These are phyloP conservation scores for Cryptoblepharus egeriae DNA, from an alignment of 2,797 vertebrate species.

Conservation along the genomic window DNA sequence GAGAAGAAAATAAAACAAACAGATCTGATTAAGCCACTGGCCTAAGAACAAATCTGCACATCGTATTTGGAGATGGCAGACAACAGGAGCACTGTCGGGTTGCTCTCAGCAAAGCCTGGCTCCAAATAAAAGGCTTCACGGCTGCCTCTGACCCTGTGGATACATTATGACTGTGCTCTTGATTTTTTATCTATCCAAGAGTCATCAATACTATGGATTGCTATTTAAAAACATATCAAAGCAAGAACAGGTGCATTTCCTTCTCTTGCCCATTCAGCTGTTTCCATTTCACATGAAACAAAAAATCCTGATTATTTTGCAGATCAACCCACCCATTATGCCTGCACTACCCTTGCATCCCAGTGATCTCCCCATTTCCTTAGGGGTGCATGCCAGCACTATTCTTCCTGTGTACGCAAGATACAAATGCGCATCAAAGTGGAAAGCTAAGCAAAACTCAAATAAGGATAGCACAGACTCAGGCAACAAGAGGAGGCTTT, in stretches of 20 bases:
- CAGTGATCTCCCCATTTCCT: rapidly evolving
- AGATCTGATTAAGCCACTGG: conserved; percentile 21
- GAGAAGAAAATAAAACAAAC: conserved; percentile 42
- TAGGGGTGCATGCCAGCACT: rapidly evolving
- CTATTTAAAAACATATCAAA: background rate
- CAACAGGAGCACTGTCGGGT: background rate
- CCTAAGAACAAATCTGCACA: background rate
- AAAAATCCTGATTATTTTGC: rapidly evolving
- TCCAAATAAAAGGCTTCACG: background rate
- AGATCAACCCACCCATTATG: background rate
- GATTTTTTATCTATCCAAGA: background rate
- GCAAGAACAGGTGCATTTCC: background rate
- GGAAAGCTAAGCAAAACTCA: background rate
- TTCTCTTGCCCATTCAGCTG: background rate
- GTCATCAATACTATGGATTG: background rate
- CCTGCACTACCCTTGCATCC: background rate
- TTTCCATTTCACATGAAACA: rapidly evolving
- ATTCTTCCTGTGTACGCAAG: rapidly evolving
- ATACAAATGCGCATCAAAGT: background rate
- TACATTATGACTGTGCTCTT: background rate
- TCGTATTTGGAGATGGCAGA: rapidly evolving
- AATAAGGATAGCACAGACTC: background rate
- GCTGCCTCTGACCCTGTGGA: background rate
- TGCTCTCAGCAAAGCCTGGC: background rate
- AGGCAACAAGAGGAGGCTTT: background rate